Evolutionary conservation across 2,797 vertebrate species (phyloP).

Genomic region (Labeo calbasu): DNA sequence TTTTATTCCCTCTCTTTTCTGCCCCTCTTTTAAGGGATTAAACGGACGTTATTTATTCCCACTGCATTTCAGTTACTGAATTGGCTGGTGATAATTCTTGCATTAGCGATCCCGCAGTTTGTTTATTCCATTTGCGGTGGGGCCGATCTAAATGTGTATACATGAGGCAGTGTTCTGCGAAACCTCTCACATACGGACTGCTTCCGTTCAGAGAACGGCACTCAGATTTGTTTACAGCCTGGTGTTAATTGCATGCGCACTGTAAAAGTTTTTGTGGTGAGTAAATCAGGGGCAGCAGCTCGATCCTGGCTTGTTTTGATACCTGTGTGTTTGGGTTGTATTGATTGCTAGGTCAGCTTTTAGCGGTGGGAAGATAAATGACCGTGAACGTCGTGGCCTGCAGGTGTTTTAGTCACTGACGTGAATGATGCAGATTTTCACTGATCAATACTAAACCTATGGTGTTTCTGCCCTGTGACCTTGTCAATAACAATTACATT

Average conservation of each 20-base stretch:
- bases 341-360: conserved; percentile 57
- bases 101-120: neutral
- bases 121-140: neutral
- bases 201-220: neutral
- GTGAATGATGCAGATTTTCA: conserved; percentile 62
- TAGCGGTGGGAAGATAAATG: conserved; percentile 60
- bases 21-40: conserved; percentile 37
- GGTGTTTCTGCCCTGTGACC: conserved; percentile 51
- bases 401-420: conserved; percentile 50
- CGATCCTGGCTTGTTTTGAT: conserved; percentile 39
- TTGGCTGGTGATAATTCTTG: conserved; percentile 5
- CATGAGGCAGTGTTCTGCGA: neutral
- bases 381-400: conserved; percentile 30
- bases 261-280: conserved; percentile 33
- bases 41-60: conserved; percentile 36
- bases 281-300: conserved; percentile 42
- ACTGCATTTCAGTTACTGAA: conserved; percentile 3
- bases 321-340: conserved; percentile 41
- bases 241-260: conserved; percentile 35
- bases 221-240: conserved; percentile 17
- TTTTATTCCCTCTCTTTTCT: conserved; percentile 40
- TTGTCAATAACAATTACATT: conserved; percentile 53
- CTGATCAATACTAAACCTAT: conserved; percentile 55
- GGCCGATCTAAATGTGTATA: neutral
- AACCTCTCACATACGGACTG: neutral